Evolutionary conservation across 2,888 invertebrate species (phyloP).

Genomic region (Linyphia triangularis): DNA sequence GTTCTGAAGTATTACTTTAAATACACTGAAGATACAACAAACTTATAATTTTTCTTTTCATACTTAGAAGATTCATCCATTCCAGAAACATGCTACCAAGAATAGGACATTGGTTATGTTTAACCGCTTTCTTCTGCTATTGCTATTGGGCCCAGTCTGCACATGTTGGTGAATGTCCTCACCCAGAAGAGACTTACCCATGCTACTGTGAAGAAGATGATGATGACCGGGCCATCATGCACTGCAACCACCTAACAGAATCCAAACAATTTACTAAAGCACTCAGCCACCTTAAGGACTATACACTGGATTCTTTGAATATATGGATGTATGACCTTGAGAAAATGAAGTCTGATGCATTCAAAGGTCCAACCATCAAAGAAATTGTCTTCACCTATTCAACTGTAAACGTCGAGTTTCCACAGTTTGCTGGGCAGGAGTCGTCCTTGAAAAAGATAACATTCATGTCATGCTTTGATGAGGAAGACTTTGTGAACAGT

Average conservation of each 20-base stretch:
- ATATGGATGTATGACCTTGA: constrained; percentile 48
- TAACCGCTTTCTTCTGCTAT: not conserved
- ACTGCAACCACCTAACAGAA: constrained; percentile 58
- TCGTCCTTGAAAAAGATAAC: constrained; percentile 27
- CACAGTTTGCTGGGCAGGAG: constrained; percentile 59
- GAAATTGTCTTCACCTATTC: constrained; percentile 54
- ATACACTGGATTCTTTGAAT: constrained; percentile 37
- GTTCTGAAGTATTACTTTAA: too few relatives aligned
- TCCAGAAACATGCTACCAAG: not conserved
- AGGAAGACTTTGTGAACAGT: constrained; percentile 3
- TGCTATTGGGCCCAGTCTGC: not conserved
- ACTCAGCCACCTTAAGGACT: not conserved
- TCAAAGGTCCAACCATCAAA: constrained; percentile 40
- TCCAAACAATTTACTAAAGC: constrained; percentile 38
- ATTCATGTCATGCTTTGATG: constrained; percentile 48
- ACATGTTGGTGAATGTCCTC: constrained; percentile 45
- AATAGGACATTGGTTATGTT: not conserved
- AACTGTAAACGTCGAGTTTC: constrained; percentile 27
- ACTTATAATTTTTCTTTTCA: not conserved
- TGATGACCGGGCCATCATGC: constrained; percentile 24
- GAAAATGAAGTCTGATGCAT: constrained; percentile 45
- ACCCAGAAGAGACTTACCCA: constrained; percentile 59
- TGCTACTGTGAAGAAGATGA: constrained; percentile 72
- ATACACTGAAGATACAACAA: too few relatives aligned
- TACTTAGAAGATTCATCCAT: not conserved